Base-by-base conservation (phyloP, 2,888 invertebrate genomes). In the Callinectes sapidus region DNA sequence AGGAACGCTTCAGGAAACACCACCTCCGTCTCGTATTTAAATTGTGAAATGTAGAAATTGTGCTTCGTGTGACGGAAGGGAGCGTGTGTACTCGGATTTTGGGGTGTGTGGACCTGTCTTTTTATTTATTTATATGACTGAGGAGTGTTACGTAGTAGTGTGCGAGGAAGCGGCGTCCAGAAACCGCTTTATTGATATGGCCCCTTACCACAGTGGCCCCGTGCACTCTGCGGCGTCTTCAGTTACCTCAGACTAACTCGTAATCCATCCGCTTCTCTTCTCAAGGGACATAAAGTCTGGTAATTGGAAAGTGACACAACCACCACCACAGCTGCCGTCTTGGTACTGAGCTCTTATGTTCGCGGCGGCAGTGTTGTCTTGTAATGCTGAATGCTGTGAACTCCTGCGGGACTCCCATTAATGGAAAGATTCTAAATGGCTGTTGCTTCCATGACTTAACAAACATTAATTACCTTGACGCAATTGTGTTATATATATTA, bases 1-100 rank as follows among this genome's bases (percentile, higher is more conserved):
- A 81, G 81, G 35, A 81, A 35, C 81, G 81, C 81, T 81, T 81
- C 81, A 81, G 81, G 81, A 35, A 81, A 81, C 32, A 81, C 81
- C 81, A 81, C 81, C 81, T 35, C 81, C 81, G 81, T 81, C 81
- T 81, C 81, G 81, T 81, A 81, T 81, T 81, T 81, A 81, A 81
- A 81, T 81, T 81, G 81, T 81, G 81, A 81, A 81, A 81, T 81
- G 81, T 81, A 81, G 81, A 81, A 81, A 81, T 81, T 35, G 81
- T 81, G 81, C 81, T 18, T 23, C 35, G 81, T 81, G 81, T 81
- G 81, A 35, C 81, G 35, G 35, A 35, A 35, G 35, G 81, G 81
- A 81, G 81, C 35, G 71, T 28, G 81, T 32, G 35, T 35, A 81
- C 35, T 28, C 14, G 35, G 81, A 81, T 81, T 35, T 81, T 13